phyloP scores from a whole-genome alignment of 2,113 vertebrate genomes.

The Sander vitreus region DNA sequence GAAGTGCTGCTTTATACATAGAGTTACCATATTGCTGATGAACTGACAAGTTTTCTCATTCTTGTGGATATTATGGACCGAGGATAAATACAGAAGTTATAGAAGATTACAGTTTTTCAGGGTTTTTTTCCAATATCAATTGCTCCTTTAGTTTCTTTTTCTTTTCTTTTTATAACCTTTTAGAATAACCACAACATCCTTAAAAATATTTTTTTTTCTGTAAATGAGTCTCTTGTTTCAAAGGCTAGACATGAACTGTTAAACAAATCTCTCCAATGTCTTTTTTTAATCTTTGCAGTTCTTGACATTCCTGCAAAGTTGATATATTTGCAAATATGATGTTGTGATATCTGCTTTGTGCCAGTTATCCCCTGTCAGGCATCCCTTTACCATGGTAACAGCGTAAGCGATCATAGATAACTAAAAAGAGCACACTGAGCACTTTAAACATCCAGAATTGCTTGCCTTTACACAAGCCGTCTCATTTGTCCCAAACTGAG shows the following conservation, averaged over 20 bases:
- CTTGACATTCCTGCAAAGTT: constrained; percentile 18
- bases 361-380: not conserved
- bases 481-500: not conserved
- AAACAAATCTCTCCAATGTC: not conserved
- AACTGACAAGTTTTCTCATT: constrained; percentile 13
- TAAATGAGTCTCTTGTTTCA: not conserved
- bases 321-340: constrained; percentile 24
- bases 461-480: not conserved
- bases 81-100: constrained; percentile 1
- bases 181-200: not conserved
- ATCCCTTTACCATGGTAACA: constrained; percentile 44
- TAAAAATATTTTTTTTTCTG: not conserved
- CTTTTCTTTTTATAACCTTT: not conserved
- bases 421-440: not conserved
- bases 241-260: not conserved
- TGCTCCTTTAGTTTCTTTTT: not conserved
- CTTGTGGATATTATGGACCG: not conserved
- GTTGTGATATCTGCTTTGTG: constrained; percentile 40
- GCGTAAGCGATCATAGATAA: not conserved
- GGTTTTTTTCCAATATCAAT: not conserved
- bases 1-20: constrained; percentile 10
- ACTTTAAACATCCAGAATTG: not conserved
- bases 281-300: constrained; percentile 13
- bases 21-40: constrained; percentile 15
- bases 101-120: not conserved